phyloP scores from a whole-genome alignment of 2,888 invertebrate species.

The Luperina nickerlii region DNA sequence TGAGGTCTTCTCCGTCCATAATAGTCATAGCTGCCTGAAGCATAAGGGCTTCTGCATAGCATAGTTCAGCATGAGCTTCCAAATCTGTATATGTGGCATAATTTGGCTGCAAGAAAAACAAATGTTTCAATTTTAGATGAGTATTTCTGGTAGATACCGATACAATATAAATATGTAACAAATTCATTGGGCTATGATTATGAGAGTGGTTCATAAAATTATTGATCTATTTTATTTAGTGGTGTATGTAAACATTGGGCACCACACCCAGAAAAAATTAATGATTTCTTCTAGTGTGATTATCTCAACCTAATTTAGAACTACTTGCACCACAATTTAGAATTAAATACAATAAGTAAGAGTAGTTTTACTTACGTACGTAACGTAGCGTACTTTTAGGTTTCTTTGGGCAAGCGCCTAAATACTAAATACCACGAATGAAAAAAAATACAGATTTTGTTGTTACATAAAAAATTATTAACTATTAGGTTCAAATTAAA shows the following conservation, averaged over 20 bases:
- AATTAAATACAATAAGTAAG: not conserved
- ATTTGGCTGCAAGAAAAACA: slow-evolving; percentile 89
- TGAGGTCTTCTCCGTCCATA: slow-evolving; percentile 98
- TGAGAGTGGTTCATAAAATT: not conserved
- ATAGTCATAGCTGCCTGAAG: slow-evolving; percentile 97
- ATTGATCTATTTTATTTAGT: not conserved
- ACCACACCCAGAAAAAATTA: too few species aligned
- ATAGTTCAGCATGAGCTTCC: slow-evolving; percentile 98
- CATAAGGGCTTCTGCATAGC: slow-evolving; percentile 97
- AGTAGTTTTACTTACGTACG: too few species aligned
- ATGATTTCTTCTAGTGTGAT: not conserved
- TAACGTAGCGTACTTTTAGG: not conserved
- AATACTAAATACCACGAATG: not conserved
- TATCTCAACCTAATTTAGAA: not conserved
- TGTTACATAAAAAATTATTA: not conserved
- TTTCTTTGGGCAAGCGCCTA: not conserved
- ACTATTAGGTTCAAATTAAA: not conserved
- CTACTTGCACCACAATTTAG: not conserved
- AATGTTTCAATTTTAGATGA: not conserved
- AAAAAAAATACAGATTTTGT: not conserved
- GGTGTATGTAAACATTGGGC: not conserved
- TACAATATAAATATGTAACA: not conserved
- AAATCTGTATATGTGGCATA: slow-evolving; percentile 94
- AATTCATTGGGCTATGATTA: not conserved
- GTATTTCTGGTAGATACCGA: not conserved